Percentiles rank a stretch among this genome's conserved stretches.
phyloP scores from a whole-genome alignment of 2,113 vertebrate genomes.

The Brienomyrus brachyistius region DNA sequence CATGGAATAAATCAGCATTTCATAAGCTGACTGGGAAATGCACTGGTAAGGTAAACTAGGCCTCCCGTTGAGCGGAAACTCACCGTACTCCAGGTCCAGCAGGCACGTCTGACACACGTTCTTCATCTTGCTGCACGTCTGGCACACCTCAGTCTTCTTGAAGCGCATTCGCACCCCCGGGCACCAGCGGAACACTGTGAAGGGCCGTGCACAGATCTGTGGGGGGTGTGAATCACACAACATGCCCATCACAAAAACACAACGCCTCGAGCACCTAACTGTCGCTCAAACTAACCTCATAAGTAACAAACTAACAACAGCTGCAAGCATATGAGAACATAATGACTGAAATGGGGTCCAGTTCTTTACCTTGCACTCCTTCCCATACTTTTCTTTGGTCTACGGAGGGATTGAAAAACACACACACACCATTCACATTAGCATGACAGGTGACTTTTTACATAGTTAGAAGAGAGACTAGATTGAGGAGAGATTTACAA shows the following conservation, averaged over 20 bases:
- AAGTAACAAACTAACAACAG: neutral
- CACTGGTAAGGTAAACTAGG: neutral
- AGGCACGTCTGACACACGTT: constrained; percentile 97
- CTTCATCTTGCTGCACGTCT: constrained; percentile 97
- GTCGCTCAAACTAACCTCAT: neutral
- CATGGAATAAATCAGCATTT: neutral
- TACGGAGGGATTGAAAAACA: constrained; percentile 43
- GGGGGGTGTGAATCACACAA: neutral
- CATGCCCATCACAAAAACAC: neutral
- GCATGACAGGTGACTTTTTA: neutral
- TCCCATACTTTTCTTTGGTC: constrained; percentile 98
- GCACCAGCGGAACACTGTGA: constrained; percentile 97
- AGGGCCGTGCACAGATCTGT: constrained; percentile 94
- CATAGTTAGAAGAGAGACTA: neutral
- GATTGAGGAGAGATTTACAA: neutral
- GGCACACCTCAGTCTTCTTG: constrained; percentile 98
- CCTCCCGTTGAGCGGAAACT: constrained; percentile 29
- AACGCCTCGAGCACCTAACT: neutral
- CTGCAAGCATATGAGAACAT: neutral
- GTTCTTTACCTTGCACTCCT: constrained; percentile 90
- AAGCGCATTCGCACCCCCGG: constrained; percentile 95
- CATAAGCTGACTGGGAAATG: neutral
- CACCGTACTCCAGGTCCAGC: constrained; percentile 93
- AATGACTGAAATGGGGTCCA: neutral
- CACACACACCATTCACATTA: neutral